Conservation (phyloP, 1,140 invertebrate species). For the Monochamus saltuarius region DNA sequence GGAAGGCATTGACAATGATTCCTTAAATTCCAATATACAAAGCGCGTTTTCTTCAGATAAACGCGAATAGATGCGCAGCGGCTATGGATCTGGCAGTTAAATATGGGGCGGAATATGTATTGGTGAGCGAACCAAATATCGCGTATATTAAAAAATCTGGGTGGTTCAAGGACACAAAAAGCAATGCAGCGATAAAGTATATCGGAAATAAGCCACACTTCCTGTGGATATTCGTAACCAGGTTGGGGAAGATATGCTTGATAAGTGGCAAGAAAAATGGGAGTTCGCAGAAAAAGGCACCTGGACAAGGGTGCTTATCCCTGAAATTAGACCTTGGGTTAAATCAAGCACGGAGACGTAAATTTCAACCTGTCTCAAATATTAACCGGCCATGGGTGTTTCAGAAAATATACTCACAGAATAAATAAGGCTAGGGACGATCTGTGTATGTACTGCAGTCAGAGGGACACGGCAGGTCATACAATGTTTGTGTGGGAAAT, state of each 20-base stretch:
- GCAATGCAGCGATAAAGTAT: background rate
- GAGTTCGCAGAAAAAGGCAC: background rate
- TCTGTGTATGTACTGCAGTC: no score
- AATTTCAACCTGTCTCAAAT: no score
- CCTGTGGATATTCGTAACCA: background rate
- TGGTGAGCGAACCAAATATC: conserved; percentile 20
- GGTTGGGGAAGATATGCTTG: background rate
- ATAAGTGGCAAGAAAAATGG: conserved; percentile 19
- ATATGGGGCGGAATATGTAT: background rate
- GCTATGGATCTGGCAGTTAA: background rate
- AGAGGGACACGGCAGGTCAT: no score
- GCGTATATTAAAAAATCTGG: no score
- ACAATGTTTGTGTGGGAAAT: conserved; percentile 16
- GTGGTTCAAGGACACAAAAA: background rate
- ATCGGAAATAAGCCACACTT: background rate
- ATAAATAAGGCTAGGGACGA: no score
- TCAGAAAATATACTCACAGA: no score
- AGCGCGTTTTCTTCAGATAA: background rate
- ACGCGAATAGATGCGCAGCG: conserved; percentile 2
- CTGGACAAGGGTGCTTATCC: no score
- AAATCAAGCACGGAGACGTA: no score
- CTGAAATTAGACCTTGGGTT: no score
- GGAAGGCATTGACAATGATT: no score
- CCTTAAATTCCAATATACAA: no score
- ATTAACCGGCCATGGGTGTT: no score